These are phyloP conservation scores for Papilio elwesi DNA, from an alignment of 2,888 invertebrate species.

Conservation along the genomic window DNA sequence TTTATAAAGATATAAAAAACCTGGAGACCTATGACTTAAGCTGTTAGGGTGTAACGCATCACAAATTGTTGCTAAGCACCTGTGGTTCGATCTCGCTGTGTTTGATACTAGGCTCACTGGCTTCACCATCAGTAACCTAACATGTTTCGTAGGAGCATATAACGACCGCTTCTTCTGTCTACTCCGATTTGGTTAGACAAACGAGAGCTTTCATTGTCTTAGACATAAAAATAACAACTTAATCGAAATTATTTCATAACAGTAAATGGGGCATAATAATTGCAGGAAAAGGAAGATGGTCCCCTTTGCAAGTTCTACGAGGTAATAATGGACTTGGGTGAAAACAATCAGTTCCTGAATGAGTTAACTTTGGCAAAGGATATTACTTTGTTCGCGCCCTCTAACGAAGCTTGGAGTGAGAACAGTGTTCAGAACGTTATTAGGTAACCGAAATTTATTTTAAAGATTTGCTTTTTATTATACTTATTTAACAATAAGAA, in stretches of 20 bases:
- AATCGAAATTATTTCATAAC: background rate
- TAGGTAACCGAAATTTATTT: conserved; percentile 66
- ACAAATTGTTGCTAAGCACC: background rate
- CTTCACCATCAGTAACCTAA: background rate
- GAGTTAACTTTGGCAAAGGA: conserved; percentile 88
- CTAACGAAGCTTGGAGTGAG: conserved; percentile 93
- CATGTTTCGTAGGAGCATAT: background rate
- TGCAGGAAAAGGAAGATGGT: conserved; percentile 78
- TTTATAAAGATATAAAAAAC: background rate
- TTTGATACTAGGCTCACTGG: background rate
- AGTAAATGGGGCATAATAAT: conserved; percentile 23
- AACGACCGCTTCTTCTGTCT: background rate
- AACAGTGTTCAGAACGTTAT: conserved; percentile 89
- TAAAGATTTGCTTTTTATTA: background rate
- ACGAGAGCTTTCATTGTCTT: conserved; percentile 1
- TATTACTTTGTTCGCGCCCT: conserved; percentile 94
- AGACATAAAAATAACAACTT: background rate
- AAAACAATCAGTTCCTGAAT: conserved; percentile 87
- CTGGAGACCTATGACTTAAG: too few relatives aligned
- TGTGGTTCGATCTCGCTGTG: background rate
- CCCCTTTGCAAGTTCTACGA: conserved; percentile 93
- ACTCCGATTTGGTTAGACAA: background rate
- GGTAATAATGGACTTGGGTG: conserved; percentile 90
- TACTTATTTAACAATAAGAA: background rate
- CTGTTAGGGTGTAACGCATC: background rate